These are phyloP conservation scores for Myrmecophaga tridactyla DNA, from an alignment of 2,113 vertebrate genomes.

Conservation along the genomic window DNA sequence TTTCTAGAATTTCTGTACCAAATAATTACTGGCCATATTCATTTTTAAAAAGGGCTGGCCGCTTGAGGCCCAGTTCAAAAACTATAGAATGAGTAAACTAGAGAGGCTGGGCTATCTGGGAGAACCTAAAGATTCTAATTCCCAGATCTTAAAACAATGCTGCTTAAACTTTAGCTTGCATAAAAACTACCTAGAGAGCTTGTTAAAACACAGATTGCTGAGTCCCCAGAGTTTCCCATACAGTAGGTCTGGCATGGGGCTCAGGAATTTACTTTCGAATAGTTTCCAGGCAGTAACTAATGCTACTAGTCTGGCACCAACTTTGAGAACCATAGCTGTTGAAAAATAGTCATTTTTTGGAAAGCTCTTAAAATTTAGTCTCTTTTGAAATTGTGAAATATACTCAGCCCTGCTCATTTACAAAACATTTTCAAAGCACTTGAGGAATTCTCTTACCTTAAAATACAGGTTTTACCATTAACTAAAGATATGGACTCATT, in stretches of 20 bases:
- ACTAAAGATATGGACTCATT: constrained; percentile 8
- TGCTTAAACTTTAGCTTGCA: constrained; percentile 5
- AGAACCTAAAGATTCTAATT: not conserved
- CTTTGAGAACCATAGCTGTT: constrained; percentile 24
- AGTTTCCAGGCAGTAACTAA: not conserved
- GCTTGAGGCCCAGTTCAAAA: not conserved
- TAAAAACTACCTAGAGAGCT: not conserved
- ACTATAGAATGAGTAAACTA: constrained; percentile 1
- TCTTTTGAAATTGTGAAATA: constrained; percentile 6
- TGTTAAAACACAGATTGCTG: not conserved
- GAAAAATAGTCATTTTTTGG: not conserved
- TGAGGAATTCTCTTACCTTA: not conserved
- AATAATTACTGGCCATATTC: constrained; percentile 39
- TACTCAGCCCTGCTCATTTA: not conserved
- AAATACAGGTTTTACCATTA: not conserved
- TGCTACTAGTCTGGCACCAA: not conserved
- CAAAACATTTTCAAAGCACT: not conserved
- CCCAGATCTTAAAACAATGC: not conserved
- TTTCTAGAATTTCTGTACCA: constrained; percentile 46
- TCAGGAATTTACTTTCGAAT: not conserved
- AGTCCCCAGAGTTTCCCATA: not conserved
- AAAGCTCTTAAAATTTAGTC: not conserved
- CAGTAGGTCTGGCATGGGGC: not conserved
- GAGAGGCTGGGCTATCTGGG: not conserved
- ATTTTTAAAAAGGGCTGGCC: constrained; percentile 3